A percentile compares a stretch with the other conserved stretches of the same genome.
phyloP scores from a whole-genome alignment of 2,797 vertebrate species.

The Saxicola maurus region DNA sequence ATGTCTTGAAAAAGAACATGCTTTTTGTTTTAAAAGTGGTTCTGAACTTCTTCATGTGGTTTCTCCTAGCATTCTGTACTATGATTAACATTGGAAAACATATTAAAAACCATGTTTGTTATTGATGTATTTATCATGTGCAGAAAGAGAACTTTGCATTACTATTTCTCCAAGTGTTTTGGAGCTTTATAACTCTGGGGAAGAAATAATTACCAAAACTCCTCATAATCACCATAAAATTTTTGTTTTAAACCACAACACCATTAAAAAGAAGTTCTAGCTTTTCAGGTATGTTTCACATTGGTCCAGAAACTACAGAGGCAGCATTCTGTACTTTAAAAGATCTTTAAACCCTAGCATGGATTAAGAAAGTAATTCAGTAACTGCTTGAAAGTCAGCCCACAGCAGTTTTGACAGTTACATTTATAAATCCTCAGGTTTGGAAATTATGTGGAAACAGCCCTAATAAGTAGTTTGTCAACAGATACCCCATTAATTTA shows the following conservation, averaged over 20 bases:
- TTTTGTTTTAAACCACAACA: background rate
- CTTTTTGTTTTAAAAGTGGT: background rate
- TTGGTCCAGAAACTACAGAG: background rate
- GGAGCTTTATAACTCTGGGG: background rate
- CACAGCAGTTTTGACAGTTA: background rate
- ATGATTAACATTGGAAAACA: background rate
- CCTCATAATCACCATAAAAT: background rate
- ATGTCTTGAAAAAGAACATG: background rate
- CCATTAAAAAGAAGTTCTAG: background rate
- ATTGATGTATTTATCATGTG: background rate
- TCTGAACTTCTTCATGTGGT: background rate
- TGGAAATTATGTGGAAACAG: background rate
- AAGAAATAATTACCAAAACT: background rate
- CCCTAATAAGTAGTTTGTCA: background rate
- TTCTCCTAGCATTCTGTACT: background rate
- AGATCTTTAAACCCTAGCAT: background rate
- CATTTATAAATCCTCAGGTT: background rate
- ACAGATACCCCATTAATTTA: background rate
- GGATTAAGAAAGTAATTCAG: background rate
- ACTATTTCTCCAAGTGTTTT: background rate
- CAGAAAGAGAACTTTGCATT: background rate
- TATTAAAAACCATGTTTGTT: background rate
- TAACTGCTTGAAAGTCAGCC: background rate
- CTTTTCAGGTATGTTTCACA: background rate
- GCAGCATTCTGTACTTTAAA: background rate